Conservation (phyloP, 2,888 invertebrate genomes). For the Troides aeacus region DNA sequence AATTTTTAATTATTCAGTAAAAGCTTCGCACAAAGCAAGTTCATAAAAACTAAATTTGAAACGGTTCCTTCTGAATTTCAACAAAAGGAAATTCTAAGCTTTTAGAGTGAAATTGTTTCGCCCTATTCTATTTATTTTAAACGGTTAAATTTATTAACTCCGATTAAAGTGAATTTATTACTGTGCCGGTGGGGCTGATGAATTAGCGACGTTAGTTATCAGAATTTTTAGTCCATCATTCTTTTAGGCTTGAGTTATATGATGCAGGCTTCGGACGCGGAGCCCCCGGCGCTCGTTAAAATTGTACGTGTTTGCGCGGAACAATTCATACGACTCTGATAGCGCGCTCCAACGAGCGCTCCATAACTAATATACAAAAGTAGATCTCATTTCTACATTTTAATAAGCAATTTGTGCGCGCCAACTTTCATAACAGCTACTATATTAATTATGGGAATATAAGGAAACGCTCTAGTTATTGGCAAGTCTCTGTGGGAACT, state of each 20-base stretch:
- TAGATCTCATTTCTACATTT: slow-evolving; percentile 22
- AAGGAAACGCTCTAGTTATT: no score
- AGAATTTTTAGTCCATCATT: slow-evolving; percentile 30
- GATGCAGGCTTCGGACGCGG: slow-evolving; percentile 24
- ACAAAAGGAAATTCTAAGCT: slow-evolving; percentile 11
- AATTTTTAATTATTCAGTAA: not conserved
- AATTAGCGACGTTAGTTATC: slow-evolving; percentile 29
- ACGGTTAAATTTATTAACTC: slow-evolving; percentile 22
- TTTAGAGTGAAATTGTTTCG: slow-evolving; percentile 21
- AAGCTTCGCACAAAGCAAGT: not conserved
- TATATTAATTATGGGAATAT: not conserved
- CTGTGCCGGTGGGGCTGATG: slow-evolving; percentile 11
- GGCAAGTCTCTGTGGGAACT: no score
- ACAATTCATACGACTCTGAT: slow-evolving; percentile 29
- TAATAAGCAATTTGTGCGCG: slow-evolving; percentile 5
- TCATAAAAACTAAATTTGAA: slow-evolving; percentile 3
- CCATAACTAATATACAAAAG: slow-evolving; percentile 26
- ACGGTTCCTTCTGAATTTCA: slow-evolving; percentile 2
- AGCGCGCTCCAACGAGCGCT: slow-evolving; percentile 16
- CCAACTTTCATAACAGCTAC: not conserved
- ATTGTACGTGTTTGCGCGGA: slow-evolving; percentile 29
- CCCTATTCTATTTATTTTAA: slow-evolving; percentile 20
- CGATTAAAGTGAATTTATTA: slow-evolving; percentile 24
- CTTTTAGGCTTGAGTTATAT: slow-evolving; percentile 30
- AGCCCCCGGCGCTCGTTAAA: slow-evolving; percentile 30